Base-by-base conservation (phyloP, 2,797 vertebrate genomes). In the Cyprinodon diabolis region DNA sequence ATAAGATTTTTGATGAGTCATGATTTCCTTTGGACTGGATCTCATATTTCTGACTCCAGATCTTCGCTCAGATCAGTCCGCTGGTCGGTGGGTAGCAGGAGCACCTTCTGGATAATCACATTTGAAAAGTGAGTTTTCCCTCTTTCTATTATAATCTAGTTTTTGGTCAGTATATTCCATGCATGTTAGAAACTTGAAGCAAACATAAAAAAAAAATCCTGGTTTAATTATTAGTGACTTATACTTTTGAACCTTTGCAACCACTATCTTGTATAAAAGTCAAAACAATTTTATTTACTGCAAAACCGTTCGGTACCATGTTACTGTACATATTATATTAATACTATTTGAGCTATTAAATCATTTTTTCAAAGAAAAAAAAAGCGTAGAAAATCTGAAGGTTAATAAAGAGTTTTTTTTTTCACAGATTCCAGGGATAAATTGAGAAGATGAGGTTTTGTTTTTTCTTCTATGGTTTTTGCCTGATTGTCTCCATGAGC, bases 1-100 rank as follows among this genome's bases (percentile, higher is more conserved):
- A 1, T 6, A 47, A 47, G 1, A 47, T 47, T 47, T 11, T 47
- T 47, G 45, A 47, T 11, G 6, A 6, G 45, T 47, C 11, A 6
- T 62, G 6, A 49, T 49, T 71, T 49, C 47, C 47, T 30, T 45
- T 62, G 69, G 56, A 45, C 47, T 60, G 69, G 45, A 71, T 60
- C 43, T 60, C 11, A 14, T 21, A 25, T 37, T 60, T 69, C 52
- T 69, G n/a, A 60, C 40, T 49, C 3, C 30, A 47, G 11, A 47
- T 47, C 35, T 25, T 58, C 17, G 49, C 43, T 60, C 45, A 47
- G 6, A 47, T 47, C 45, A 47, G 45, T 60, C 17, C 19, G 49
- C 35, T 30, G 30, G 30, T 30, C 30, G 30, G 30, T 30, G 30
- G 30, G 30, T 30, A 72, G 35, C n/a, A 66, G 23, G n/a, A 45